Percentiles rank a stretch among this genome's conserved stretches.
phyloP scores from a whole-genome alignment of 2,113 vertebrate genomes.

The Parotia lawesii region DNA sequence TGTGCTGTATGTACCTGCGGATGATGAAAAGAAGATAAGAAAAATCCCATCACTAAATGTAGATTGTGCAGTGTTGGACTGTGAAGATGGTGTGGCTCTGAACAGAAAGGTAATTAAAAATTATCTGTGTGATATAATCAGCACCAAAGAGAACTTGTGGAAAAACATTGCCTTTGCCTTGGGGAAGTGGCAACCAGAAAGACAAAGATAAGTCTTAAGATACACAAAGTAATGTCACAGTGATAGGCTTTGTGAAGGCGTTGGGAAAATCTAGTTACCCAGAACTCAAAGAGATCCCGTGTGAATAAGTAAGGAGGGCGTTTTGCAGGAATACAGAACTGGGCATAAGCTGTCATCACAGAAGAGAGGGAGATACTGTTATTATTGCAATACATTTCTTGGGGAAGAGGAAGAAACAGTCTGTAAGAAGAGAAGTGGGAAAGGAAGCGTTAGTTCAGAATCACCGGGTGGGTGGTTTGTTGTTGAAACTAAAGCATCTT shows the following conservation, averaged over 20 bases:
- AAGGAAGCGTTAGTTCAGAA: neutral
- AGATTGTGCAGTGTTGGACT: conserved; percentile 93
- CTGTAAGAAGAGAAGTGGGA: neutral
- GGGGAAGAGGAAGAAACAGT: neutral
- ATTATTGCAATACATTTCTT: neutral
- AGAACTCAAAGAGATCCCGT: neutral
- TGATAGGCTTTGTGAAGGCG: neutral
- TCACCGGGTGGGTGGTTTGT: neutral
- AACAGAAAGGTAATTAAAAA: conserved; percentile 88
- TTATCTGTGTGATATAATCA: neutral
- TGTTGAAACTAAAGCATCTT: neutral
- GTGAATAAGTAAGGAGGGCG: neutral
- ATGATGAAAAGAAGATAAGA: conserved; percentile 90
- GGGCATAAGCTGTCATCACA: neutral
- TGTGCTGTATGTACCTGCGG: conserved; percentile 92
- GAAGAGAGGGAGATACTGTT: neutral
- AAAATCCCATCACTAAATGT: conserved; percentile 88
- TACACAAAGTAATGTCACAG: neutral
- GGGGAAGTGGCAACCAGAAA: neutral
- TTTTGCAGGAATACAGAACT: neutral
- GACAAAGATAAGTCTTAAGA: neutral
- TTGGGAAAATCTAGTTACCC: neutral
- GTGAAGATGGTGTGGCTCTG: conserved; percentile 93
- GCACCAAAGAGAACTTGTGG: neutral
- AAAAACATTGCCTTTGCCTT: neutral